Evolutionary conservation across 2,888 invertebrate genomes (phyloP), one percentile per base, ranked within the genome.

Genomic region (Cremastinae sp.): DNA sequence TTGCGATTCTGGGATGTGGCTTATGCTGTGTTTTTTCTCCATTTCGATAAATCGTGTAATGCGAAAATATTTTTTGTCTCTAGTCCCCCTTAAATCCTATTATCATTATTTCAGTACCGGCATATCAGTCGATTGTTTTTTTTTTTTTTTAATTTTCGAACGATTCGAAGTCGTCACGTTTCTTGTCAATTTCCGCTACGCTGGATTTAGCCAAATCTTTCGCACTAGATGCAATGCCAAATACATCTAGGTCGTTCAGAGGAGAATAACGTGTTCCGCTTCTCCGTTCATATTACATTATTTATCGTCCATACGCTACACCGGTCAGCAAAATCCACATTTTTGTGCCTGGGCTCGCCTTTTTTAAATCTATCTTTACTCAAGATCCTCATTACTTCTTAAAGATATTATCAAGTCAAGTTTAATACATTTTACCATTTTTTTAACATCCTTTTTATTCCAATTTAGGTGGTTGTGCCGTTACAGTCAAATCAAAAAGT

Each of bases 21-120:
- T 88, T 88, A 85, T 86, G 88, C 86, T 85, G 83, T 88, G 87
- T 88, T 86, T 86, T 84, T 66, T 82, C 56, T 70, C 56, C 58
- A 78, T 79, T 43, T 43, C 12, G 61, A 70, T 80, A 82, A 82
- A 84, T 81, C 84, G 80, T 85, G 82, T 84, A 79, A 85, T 85
- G 82, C 84, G 81, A 73, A 62, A 79, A 81, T 79, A 53, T 58
- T 53, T 49, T 78, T 84, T 81, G 77, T 77, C 78, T 79, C 80
- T 84, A 79, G 78, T 83, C 74, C 72, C 76, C 72, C 76, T 71
- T 76, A 66, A 14, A 28, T 34, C 58, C 43, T 69, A 41, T 41
- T 41, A 41, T n/a, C 10, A 9, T n/a, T n/a, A 41, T 41, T 41
- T 2, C 9, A 7, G 4, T 36, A 36, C 36, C 36, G 4, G 5